These are phyloP conservation scores for Rhinichthys osculus DNA, from an alignment of 2,797 vertebrate genomes.

Conservation along the genomic window DNA sequence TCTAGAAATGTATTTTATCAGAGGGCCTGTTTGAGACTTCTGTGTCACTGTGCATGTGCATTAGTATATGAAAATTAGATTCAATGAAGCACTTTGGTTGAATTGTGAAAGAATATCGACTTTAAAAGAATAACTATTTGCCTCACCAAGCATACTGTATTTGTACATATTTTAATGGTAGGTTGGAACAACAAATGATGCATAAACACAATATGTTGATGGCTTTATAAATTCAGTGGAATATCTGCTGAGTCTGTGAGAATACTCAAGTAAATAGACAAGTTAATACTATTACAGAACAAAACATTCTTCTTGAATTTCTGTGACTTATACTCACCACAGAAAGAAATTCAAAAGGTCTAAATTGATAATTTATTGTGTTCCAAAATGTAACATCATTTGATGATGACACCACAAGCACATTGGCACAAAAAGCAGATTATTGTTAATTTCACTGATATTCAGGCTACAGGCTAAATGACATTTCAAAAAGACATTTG, in stretches of 20 bases:
- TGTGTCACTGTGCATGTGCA: constrained; percentile 18
- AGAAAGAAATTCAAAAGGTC: constrained; percentile 21
- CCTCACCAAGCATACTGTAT: not conserved
- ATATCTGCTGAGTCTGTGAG: constrained; percentile 2
- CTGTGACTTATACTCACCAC: constrained; percentile 24
- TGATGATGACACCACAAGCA: constrained; percentile 32
- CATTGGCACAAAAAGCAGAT: constrained; percentile 29
- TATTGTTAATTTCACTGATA: constrained; percentile 37
- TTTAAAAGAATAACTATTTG: constrained; percentile 6
- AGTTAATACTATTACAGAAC: constrained; percentile 2
- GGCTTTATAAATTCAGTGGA: constrained; percentile 7
- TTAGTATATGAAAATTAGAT: constrained; percentile 21
- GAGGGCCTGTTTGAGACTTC: constrained; percentile 11
- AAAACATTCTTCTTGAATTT: constrained; percentile 7
- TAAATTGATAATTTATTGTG: constrained; percentile 55
- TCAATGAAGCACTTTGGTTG: not conserved
- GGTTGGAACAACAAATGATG: constrained; percentile 22
- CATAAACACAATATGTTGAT: not conserved
- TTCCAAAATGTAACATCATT: constrained; percentile 54
- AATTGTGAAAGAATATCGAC: constrained; percentile 4
- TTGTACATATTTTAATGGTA: constrained; percentile 15
- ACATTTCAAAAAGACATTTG: constrained; percentile 34
- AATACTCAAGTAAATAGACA: not conserved
- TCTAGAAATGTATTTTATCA: constrained; percentile 60
- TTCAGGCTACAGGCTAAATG: constrained; percentile 4